Base-by-base conservation (phyloP, 2,888 invertebrate species). In the Drosophila leonis region DNA sequence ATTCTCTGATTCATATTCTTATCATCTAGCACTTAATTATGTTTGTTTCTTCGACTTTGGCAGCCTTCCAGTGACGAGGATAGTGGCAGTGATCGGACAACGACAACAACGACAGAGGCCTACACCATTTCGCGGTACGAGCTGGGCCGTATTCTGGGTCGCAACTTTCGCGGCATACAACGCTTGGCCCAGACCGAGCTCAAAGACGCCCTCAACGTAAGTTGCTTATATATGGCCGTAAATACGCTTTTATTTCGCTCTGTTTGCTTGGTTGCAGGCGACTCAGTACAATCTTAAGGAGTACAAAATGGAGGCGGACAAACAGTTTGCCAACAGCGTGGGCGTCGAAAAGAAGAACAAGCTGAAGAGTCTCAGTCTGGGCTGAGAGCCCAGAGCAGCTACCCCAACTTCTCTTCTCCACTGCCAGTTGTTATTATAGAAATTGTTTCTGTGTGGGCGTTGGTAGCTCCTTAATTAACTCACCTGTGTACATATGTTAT, bases 121-220 rank as follows among this genome's bases (percentile, higher is more conserved):
- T 93, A 90, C 79, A 76, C 88, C 29, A 91, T 93, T 44, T 90
- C 93, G 4, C 90, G 93, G 12, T 92, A 91, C 72, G 93, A 93
- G 64, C 71, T 93, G 60, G 93, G 93, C 4, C 86, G 89, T 12
- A 92, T 93, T 57, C 68, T 92, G 35, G 92, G 92, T 5, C 89
- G 93, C 8, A 93, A 93, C 76, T 92, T 90, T 52, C 89, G 93
- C 9, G 93, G 93, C 4, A 75, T 93, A 0, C 86, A 93, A 56
- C 92, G 92, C 62, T 60, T 93, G 66, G 85, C 90, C 12, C 80
- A 89, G 61, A 87, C 87, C 57, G 93, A 93, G 75, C 79, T 92
- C 44, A 82, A 88, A 37, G 93, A 92, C 61, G 92, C 93, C 0
- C 75, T 92, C 7, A 93, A 93, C 79, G 93, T 93, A 83, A 90